Evolutionary conservation across 2,888 invertebrate species (phyloP).

Genomic region (Lepidocyrtoides sp.): DNA sequence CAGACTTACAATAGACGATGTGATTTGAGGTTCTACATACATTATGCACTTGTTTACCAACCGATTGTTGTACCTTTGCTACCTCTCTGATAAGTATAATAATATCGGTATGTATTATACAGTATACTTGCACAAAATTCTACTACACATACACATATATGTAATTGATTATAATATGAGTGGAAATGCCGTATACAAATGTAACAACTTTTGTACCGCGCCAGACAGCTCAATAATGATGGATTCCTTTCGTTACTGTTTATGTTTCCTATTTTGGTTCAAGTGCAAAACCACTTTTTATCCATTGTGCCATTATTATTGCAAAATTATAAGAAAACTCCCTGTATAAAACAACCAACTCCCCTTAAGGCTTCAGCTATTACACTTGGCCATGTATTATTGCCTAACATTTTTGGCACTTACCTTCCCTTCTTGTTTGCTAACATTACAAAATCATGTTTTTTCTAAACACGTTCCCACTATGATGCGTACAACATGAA

Average conservation of each 20-base stretch:
- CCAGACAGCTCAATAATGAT: slow-evolving; percentile 23
- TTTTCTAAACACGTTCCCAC: slow-evolving; percentile 4
- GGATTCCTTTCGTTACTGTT: slow-evolving; percentile 37
- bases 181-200: too few relatives aligned
- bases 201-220: too few relatives aligned
- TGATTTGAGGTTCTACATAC: not conserved
- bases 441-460: slow-evolving; percentile 55
- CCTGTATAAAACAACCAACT: slow-evolving; percentile 31
- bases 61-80: not conserved
- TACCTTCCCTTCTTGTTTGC: slow-evolving; percentile 33
- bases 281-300: slow-evolving; percentile 41
- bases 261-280: slow-evolving; percentile 59
- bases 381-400: not conserved
- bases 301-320: slow-evolving; percentile 22
- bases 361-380: slow-evolving; percentile 23
- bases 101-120: not conserved
- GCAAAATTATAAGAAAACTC: slow-evolving; percentile 20
- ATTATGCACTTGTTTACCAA: not conserved
- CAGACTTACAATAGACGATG: not conserved
- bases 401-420: slow-evolving; percentile 60
- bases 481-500: not conserved
- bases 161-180: too few relatives aligned
- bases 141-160: not conserved
- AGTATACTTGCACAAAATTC: not conserved
- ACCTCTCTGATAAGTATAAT: not conserved